These are phyloP conservation scores for Hemibagrus wyckioides DNA, from an alignment of 2,113 vertebrate genomes.

Conservation along the genomic window DNA sequence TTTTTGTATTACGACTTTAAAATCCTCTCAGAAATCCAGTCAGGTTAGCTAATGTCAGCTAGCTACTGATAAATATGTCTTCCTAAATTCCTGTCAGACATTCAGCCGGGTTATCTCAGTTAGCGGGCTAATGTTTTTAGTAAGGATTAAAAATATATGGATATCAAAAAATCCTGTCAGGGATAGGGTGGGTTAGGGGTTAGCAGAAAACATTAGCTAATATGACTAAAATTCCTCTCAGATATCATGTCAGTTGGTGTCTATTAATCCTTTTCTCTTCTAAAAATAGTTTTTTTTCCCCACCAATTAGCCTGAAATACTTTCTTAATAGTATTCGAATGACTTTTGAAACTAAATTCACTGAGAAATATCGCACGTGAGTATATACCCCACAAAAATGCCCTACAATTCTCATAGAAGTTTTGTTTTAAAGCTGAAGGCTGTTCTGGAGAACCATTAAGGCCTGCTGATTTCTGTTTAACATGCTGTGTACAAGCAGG, in stretches of 20 bases:
- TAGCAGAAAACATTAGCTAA: not conserved
- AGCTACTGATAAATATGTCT: no score
- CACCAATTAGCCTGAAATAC: not conserved
- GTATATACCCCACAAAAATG: no score
- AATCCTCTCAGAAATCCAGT: not conserved
- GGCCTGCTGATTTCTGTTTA: constrained; percentile 28
- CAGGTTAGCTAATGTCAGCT: no score
- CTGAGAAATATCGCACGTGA: not conserved
- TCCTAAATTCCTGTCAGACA: no score
- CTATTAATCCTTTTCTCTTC: not conserved
- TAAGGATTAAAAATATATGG: not conserved
- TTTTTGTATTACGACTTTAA: not conserved
- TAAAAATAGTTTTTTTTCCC: not conserved
- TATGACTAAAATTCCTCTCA: not conserved
- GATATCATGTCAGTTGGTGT: not conserved
- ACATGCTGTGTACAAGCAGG: constrained; percentile 40
- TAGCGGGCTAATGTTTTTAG: not conserved
- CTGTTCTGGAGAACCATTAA: not conserved
- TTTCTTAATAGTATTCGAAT: not conserved
- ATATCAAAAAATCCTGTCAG: not conserved
- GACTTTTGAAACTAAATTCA: not conserved
- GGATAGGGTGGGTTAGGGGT: not conserved
- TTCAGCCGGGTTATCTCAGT: not conserved
- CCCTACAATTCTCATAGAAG: not conserved
- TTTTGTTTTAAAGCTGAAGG: not conserved